A percentile compares a stretch with the other conserved stretches of the same genome.
Conservation (phyloP, 2,797 vertebrate genomes). For the Eleutherodactylus coqui region DNA sequence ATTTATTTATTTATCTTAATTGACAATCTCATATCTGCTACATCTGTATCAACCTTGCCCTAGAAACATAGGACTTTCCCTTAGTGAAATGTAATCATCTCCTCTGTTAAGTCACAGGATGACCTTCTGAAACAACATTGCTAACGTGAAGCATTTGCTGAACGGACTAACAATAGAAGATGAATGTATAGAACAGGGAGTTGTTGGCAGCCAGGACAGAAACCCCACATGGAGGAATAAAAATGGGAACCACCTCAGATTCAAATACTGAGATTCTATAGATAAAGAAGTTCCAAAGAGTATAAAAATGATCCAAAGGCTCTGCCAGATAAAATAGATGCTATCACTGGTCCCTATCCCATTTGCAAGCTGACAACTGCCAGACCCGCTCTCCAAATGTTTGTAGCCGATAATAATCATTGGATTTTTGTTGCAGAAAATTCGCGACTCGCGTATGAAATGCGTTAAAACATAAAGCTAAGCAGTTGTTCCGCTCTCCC, state of each 20-base stretch:
- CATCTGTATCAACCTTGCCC: not conserved
- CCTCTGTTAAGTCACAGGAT: not conserved
- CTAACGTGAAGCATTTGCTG: not conserved
- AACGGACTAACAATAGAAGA: not conserved
- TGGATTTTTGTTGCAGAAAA: not conserved
- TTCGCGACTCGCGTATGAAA: not conserved
- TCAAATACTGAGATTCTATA: not conserved
- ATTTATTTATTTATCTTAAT: too few relatives aligned
- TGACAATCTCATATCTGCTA: not conserved
- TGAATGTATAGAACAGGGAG: not conserved
- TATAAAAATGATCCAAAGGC: not conserved
- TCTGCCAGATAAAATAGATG: not conserved
- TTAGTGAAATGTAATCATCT: not conserved
- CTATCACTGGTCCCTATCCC: not conserved
- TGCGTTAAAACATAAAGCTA: conserved; percentile 20
- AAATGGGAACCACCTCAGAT: not conserved
- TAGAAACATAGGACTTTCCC: not conserved
- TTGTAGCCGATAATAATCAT: not conserved
- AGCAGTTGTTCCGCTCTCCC: not conserved
- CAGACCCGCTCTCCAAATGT: not conserved
- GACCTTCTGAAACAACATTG: not conserved
- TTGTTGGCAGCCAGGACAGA: not conserved
- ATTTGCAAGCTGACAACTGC: not conserved
- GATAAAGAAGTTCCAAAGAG: not conserved
- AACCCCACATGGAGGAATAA: not conserved